These are phyloP conservation scores for Troglohyphantes excavatus DNA, from an alignment of 2,888 invertebrate genomes.

Conservation along the genomic window DNA sequence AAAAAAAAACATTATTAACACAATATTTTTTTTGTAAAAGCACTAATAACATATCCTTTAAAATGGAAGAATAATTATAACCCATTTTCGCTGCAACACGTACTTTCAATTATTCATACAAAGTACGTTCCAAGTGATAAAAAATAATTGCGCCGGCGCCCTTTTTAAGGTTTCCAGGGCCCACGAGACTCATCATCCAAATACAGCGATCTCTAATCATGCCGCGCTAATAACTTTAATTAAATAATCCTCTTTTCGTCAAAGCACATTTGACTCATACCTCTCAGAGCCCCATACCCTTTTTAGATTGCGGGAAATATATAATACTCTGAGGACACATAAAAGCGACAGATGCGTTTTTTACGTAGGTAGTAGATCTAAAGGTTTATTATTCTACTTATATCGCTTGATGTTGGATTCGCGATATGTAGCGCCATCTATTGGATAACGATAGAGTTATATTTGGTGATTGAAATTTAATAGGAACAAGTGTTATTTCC, in stretches of 20 bases:
- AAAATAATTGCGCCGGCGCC: constrained; percentile 43
- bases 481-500: too few relatives aligned
- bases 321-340: constrained; percentile 60
- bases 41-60: neutral
- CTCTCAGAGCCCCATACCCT: neutral
- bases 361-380: neutral
- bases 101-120: constrained; percentile 33
- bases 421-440: constrained; percentile 54
- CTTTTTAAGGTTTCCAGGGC: constrained; percentile 22
- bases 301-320: constrained; percentile 48
- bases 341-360: constrained; percentile 41
- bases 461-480: too few relatives aligned
- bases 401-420: neutral
- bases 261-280: constrained; percentile 11
- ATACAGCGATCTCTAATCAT: constrained; percentile 63
- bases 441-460: too few relatives aligned
- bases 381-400: constrained; percentile 11
- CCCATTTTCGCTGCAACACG: constrained; percentile 44
- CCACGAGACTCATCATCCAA: constrained; percentile 29
- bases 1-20: too few relatives aligned
- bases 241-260: constrained; percentile 60
- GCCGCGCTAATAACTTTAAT: constrained; percentile 71
- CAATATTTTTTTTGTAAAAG: too few relatives aligned
- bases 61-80: neutral
- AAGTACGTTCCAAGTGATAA: constrained; percentile 41